A percentile compares a stretch with the other conserved stretches of the same genome.
These are phyloP conservation scores for Limnephilus rhombicus DNA, from an alignment of 2,888 invertebrate species.

Conservation along the genomic window DNA sequence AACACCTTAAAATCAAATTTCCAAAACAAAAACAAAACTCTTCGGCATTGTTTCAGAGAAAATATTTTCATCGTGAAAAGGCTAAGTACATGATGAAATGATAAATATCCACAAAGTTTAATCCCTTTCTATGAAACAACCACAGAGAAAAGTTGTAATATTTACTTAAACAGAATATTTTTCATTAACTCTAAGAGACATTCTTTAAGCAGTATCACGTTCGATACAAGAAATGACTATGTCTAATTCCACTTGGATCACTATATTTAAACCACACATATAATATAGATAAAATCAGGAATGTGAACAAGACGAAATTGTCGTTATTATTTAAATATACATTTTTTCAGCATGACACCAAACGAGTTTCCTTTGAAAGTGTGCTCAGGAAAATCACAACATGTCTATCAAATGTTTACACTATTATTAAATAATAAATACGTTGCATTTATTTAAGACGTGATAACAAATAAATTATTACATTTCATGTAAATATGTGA, in stretches of 20 bases:
- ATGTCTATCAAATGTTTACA: not conserved
- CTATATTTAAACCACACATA: not conserved
- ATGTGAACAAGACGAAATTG: not conserved
- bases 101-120: no score
- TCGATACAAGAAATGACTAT: not conserved
- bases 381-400: not conserved
- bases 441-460: not conserved
- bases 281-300: not conserved
- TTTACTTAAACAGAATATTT: not conserved
- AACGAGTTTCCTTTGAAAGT: not conserved
- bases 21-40: no score
- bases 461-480: not conserved
- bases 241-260: not conserved
- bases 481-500: not conserved
- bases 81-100: no score
- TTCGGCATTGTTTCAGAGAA: no score
- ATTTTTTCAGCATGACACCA: not conserved
- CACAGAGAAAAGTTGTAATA: no score
- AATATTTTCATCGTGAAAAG: no score
- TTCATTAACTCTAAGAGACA: not conserved
- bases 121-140: no score
- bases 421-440: not conserved
- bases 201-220: not conserved
- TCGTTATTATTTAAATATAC: not conserved
- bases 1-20: no score